Percentiles rank a stretch among this genome's conserved stretches.
Evolutionary conservation across 1,140 invertebrate genomes (phyloP).

Genomic region (Halesus radiatus): DNA sequence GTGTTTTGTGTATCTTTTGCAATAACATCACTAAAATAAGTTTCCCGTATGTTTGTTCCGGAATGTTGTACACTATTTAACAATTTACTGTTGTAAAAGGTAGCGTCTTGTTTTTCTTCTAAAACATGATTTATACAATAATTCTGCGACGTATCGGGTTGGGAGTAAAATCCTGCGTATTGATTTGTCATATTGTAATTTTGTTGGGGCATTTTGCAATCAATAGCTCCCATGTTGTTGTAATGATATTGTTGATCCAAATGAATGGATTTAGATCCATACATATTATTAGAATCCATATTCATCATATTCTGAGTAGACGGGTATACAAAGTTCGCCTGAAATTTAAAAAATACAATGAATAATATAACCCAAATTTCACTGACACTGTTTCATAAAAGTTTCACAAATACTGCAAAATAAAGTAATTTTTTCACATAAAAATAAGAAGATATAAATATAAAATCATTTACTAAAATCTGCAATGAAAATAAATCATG

Average conservation of each 20-base stretch:
- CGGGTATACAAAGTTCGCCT: conserved; percentile 14
- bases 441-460: too few species aligned
- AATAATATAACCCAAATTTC: too few species aligned
- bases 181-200: conserved; percentile 2
- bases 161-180: background rate
- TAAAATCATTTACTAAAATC: too few species aligned
- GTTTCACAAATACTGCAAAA: too few species aligned
- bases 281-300: conserved; percentile 7
- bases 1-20: too few species aligned
- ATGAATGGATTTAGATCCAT: background rate
- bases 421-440: too few species aligned
- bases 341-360: background rate
- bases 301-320: background rate
- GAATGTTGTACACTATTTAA: too few species aligned
- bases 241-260: conserved; percentile 13
- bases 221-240: background rate
- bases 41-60: background rate
- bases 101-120: background rate
- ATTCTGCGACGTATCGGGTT: background rate
- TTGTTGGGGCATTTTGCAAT: conserved; percentile 7
- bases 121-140: background rate
- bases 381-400: too few species aligned
- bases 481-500: too few species aligned
- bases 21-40: too few species aligned
- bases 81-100: background rate